Conservation (phyloP, 2,797 vertebrate genomes). For the Microtus californicus region DNA sequence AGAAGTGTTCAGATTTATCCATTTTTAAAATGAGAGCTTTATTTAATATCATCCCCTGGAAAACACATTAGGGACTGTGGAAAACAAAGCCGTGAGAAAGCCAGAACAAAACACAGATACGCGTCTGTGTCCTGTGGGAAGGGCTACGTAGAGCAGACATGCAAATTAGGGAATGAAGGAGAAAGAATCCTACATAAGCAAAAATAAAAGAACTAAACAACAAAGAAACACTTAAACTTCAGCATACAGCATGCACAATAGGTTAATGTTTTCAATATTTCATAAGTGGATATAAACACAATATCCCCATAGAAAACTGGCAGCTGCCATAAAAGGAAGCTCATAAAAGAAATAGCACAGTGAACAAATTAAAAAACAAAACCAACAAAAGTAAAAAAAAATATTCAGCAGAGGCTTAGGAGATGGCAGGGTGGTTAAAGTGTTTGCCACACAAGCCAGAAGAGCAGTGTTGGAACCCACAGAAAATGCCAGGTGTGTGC, state of each 20-base stretch:
- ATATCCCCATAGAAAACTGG: background rate
- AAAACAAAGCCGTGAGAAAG: no score
- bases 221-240: background rate
- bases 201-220: background rate
- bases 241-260: no score
- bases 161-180: background rate
- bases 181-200: no score
- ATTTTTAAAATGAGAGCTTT: background rate
- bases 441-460: no score
- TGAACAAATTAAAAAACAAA: background rate
- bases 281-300: background rate
- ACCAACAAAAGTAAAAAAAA: background rate
- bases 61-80: background rate
- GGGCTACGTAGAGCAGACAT: background rate
- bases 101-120: no score
- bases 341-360: no score
- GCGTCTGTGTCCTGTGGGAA: background rate
- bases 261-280: background rate
- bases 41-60: background rate
- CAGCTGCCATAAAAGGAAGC: background rate
- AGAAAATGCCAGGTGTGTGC: background rate
- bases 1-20: no score
- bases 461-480: background rate
- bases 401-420: background rate
- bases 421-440: background rate